Base-by-base conservation (phyloP, 2,888 invertebrate genomes). In the Siphlonurus alternatus region DNA sequence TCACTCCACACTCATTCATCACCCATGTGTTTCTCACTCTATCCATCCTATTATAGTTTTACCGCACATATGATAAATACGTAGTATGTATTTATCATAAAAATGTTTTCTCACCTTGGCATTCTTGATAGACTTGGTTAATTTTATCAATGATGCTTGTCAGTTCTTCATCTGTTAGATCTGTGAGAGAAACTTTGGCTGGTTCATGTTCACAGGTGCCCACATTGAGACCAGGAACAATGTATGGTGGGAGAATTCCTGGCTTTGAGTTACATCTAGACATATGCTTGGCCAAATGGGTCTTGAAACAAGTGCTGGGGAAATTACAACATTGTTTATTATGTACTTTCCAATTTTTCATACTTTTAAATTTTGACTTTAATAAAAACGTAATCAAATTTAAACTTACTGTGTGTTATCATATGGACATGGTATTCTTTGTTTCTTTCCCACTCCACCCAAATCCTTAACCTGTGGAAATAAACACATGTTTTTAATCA, bases 311-410 rank as follows among this genome's bases (percentile, higher is more conserved):
- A 5, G 56, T 56, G 56, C 56, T 56, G 22, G 5, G n/a, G 10
- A 51, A 51, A 51, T 15, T 51, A 56, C 7, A 56, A 56, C 20
- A 22, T 56, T 18, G 7, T 56, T 56, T 5, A 56, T 19, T 83
- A 79, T 0, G 87, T 86, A 73, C 89, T n/a, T n/a, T n/a, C n/a
- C n/a, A n/a, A n/a, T n/a, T n/a, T n/a, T 89, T 73, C 89, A 89
- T 65, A 87, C 83, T 69, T 79, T 79, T 23, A 89, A 74, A 73
- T 89, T 89, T 70, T n/a, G n/a, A n/a, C n/a, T n/a, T n/a, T n/a
- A n/a, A n/a, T n/a, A n/a, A n/a, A n/a, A n/a, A n/a, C n/a, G n/a
- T 78, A 71, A 59, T 66, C 59, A 67, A 67, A 68, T 69, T 68
- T 61, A 63, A 64, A 53, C 64, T 10, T 61, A 25, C 59, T 25